These are phyloP conservation scores for Pristionchus fissidentatus DNA, from an alignment of 2,888 invertebrate genomes.

Conservation along the genomic window DNA sequence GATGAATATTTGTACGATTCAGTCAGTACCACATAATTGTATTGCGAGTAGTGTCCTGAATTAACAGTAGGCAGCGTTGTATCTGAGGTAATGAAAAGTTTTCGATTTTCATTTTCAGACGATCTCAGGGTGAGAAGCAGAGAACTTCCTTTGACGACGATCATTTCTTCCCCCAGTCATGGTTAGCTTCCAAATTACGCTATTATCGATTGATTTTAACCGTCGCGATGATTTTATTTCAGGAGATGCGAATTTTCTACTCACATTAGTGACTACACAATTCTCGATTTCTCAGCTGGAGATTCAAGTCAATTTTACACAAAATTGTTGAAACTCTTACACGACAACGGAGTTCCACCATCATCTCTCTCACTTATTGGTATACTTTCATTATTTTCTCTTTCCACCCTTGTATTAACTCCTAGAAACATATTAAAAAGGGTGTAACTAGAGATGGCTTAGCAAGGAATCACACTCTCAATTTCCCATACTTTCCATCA, in stretches of 20 bases:
- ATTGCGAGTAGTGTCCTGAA: neutral
- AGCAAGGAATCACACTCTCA: too few species aligned
- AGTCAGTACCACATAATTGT: neutral
- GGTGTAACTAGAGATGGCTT: neutral
- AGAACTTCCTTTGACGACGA: slow-evolving; percentile 48
- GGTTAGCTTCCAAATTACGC: too few species aligned
- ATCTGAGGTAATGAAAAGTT: neutral
- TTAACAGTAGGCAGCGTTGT: neutral
- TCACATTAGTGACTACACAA: slow-evolving; percentile 45
- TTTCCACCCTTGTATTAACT: neutral
- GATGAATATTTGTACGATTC: too few species aligned
- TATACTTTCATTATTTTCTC: neutral
- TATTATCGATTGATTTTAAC: neutral
- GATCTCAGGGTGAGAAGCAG: slow-evolving; percentile 22
- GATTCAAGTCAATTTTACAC: slow-evolving; percentile 5
- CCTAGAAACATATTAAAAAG: neutral
- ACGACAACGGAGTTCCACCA: slow-evolving; percentile 3
- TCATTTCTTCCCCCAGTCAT: slow-evolving; percentile 53
- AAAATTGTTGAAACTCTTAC: slow-evolving; percentile 18
- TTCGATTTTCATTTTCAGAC: neutral
- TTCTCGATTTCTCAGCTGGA: slow-evolving; percentile 42
- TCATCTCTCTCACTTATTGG: neutral
- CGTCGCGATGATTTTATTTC: neutral
- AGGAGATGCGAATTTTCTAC: slow-evolving; percentile 53
- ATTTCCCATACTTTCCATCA: too few species aligned